Conservation (phyloP, 1,140 invertebrate species). For the Gonioctena quinquepunctata region DNA sequence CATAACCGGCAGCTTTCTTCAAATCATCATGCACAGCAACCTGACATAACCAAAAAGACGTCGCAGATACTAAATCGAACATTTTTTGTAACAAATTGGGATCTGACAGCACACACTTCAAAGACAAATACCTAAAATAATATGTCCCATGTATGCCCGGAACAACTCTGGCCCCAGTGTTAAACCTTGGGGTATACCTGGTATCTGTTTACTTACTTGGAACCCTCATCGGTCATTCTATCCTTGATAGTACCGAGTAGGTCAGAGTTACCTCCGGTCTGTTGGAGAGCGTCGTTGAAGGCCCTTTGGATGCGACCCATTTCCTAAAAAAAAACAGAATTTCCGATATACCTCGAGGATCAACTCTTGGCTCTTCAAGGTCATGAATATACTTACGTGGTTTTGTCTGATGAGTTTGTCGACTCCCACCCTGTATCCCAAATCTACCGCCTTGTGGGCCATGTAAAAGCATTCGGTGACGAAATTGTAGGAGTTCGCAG, state of each 20-base stretch:
- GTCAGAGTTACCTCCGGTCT: constrained; percentile 58
- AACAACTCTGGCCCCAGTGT: no score
- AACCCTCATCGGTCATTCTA: constrained; percentile 67
- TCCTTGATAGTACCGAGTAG: constrained; percentile 65
- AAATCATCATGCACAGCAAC: constrained; percentile 61
- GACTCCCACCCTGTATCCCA: constrained; percentile 79
- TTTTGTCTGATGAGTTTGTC: constrained; percentile 73
- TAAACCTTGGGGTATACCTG: constrained; percentile 13
- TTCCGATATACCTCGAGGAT: no score
- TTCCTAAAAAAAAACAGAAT: neutral
- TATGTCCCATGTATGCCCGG: no score
- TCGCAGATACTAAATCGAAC: constrained; percentile 77
- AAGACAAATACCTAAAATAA: constrained; percentile 64
- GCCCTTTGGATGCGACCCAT: constrained; percentile 38
- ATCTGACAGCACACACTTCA: constrained; percentile 74
- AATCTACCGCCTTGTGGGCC: constrained; percentile 82
- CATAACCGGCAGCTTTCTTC: constrained; percentile 56
- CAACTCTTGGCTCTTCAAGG: no score
- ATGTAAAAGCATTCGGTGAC: constrained; percentile 90
- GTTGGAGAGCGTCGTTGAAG: constrained; percentile 65
- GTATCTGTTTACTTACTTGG: constrained; percentile 58
- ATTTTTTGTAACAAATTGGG: constrained; percentile 69
- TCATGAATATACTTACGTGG: constrained; percentile 53
- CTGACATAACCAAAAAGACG: constrained; percentile 84
- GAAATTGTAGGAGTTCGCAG: constrained; percentile 74